These are phyloP conservation scores for Noctilio leporinus DNA, from an alignment of 2,113 vertebrate genomes.

Conservation along the genomic window DNA sequence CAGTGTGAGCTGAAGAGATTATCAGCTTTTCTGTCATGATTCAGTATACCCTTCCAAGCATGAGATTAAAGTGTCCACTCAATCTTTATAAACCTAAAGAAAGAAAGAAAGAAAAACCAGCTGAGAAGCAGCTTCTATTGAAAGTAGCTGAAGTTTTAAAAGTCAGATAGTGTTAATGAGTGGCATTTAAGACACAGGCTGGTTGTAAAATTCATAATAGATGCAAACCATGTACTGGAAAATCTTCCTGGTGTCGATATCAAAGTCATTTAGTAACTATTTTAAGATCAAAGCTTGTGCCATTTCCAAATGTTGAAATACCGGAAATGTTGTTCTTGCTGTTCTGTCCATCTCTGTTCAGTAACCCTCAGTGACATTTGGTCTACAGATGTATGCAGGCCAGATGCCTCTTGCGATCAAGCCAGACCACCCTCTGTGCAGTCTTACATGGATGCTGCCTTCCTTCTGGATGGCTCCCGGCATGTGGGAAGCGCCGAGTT, in stretches of 20 bases:
- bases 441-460: constrained; percentile 65
- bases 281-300: neutral
- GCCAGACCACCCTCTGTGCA: neutral
- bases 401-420: constrained; percentile 54
- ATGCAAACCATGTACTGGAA: neutral
- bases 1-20: neutral
- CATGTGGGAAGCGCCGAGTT: constrained; percentile 61
- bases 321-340: neutral
- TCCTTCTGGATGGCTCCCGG: constrained; percentile 73
- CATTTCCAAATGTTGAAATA: neutral
- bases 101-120: neutral
- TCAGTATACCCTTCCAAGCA: neutral
- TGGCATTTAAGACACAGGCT: neutral
- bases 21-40: neutral
- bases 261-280: neutral
- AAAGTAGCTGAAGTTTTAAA: neutral
- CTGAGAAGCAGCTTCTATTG: neutral
- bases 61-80: neutral
- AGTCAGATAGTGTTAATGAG: neutral
- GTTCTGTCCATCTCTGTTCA: neutral
- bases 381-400: constrained; percentile 72
- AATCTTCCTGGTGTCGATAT: neutral
- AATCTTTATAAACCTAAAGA: neutral
- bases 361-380: constrained; percentile 1
- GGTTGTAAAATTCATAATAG: neutral